These are phyloP conservation scores for Sphenodon punctatus DNA, from an alignment of 2,797 vertebrate genomes.

Conservation along the genomic window DNA sequence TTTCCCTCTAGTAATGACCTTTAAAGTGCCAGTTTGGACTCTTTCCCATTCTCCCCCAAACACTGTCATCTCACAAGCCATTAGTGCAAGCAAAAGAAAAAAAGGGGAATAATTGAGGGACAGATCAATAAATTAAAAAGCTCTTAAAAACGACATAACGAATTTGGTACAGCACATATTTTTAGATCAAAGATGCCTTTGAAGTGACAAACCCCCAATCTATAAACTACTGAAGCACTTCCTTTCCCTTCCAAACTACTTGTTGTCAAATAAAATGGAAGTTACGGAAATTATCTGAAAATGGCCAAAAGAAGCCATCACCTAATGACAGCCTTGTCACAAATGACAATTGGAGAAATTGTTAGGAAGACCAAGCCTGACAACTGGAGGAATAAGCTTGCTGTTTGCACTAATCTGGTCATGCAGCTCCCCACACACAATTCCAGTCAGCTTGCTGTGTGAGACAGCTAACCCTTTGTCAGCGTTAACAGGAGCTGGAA, in stretches of 20 bases:
- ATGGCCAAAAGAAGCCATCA: conserved; percentile 81
- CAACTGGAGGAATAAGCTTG: conserved; percentile 69
- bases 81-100: conserved; percentile 45
- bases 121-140: conserved; percentile 77
- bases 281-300: conserved; percentile 83
- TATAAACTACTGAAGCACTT: conserved; percentile 75
- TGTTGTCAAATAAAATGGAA: conserved; percentile 82
- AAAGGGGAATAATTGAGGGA: conserved; percentile 55
- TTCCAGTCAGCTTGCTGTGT: conserved; percentile 74
- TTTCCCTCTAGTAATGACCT: conserved; percentile 61
- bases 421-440: conserved; percentile 70
- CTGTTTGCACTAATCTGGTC: conserved; percentile 76
- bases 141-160: conserved; percentile 74
- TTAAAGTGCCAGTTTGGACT: conserved; percentile 61
- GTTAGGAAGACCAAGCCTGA: conserved; percentile 76
- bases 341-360: conserved; percentile 78
- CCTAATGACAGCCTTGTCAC: conserved; percentile 81
- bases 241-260: conserved; percentile 75
- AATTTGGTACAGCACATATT: conserved; percentile 84
- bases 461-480: conserved; percentile 82
- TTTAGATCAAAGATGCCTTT: conserved; percentile 84
- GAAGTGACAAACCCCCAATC: conserved; percentile 81
- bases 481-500: conserved; percentile 61
- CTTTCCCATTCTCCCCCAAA: conserved; percentile 29
- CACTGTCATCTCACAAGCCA: conserved; percentile 38